phyloP scores from a whole-genome alignment of 2,888 invertebrate species.

The Mechanitis mazaeus region DNA sequence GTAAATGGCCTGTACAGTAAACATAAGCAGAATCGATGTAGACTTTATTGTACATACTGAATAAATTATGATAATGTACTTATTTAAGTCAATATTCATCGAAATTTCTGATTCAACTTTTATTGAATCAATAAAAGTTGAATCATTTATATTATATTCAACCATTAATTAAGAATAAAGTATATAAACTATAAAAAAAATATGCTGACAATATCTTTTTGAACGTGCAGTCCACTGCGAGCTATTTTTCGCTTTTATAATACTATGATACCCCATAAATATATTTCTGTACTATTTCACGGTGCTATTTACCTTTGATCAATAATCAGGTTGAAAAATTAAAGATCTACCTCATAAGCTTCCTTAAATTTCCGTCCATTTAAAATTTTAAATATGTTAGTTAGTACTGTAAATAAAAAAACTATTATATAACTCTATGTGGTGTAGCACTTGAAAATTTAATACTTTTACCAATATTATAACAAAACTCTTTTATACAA shows the following conservation, averaged over 20 bases:
- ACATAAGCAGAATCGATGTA: neutral
- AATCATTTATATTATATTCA: conserved; percentile 9
- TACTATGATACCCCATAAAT: neutral
- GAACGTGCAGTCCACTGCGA: conserved; percentile 15
- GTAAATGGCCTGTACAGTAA: conserved; percentile 4
- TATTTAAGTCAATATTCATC: neutral
- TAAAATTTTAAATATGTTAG: conserved; percentile 57
- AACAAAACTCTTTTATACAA: too few relatives aligned
- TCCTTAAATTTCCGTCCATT: conserved; percentile 50
- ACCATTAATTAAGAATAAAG: neutral
- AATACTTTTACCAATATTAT: too few relatives aligned
- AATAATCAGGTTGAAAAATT: conserved; percentile 10
- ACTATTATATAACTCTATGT: too few relatives aligned
- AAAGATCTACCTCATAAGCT: conserved; percentile 55
- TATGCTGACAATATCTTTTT: neutral
- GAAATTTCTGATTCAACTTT: conserved; percentile 21
- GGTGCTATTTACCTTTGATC: neutral
- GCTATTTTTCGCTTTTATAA: conserved; percentile 4
- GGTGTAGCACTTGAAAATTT: too few relatives aligned
- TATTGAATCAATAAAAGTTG: conserved; percentile 35
- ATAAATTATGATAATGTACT: conserved; percentile 1
- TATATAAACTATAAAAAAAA: neutral
- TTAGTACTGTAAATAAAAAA: conserved; percentile 37
- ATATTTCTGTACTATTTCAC: neutral
- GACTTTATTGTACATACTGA: conserved; percentile 5